A percentile compares a stretch with the other conserved stretches of the same genome.
Evolutionary conservation across 2,888 invertebrate species (phyloP).

Genomic region (Salpingus planirostris): DNA sequence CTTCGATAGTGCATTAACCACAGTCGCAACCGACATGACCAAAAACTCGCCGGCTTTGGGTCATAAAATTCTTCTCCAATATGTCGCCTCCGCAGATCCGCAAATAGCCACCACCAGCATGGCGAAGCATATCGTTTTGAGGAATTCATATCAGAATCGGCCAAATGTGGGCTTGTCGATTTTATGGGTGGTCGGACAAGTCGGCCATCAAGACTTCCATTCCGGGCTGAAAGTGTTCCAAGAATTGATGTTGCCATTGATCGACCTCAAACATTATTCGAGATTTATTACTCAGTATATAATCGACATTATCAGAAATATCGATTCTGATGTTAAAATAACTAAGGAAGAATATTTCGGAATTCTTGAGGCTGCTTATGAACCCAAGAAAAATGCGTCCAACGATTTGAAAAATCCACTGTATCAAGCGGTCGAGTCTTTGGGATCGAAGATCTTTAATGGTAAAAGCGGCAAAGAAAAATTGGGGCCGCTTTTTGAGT

Average conservation of each 20-base stretch:
- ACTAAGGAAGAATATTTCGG: constrained; percentile 49
- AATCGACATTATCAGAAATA: constrained; percentile 39
- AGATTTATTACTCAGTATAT: constrained; percentile 57
- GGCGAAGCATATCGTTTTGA: constrained; percentile 53
- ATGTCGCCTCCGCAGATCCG: constrained; percentile 58
- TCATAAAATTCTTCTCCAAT: constrained; percentile 62
- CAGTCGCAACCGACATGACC: constrained; percentile 63
- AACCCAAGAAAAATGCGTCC: constrained; percentile 48
- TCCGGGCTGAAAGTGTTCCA: constrained; percentile 68
- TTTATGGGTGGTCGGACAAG: constrained; percentile 70
- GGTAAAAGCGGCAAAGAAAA: background rate
- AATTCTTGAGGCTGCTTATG: constrained; percentile 52
- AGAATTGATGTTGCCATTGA: constrained; percentile 62
- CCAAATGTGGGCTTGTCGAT: constrained; percentile 63
- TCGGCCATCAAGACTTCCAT: constrained; percentile 54
- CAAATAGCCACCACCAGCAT: constrained; percentile 53
- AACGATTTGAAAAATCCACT: too few species aligned
- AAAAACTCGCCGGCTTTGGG: constrained; percentile 59
- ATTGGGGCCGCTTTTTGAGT: constrained; percentile 55
- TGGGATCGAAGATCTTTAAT: too few species aligned
- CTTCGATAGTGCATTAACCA: constrained; percentile 60
- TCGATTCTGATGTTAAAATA: too few species aligned
- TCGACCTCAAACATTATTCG: constrained; percentile 62
- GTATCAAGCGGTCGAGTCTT: too few species aligned
- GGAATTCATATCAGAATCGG: constrained; percentile 69